phyloP scores from a whole-genome alignment of 2,888 invertebrate genomes.

The Agrotis clavis region DNA sequence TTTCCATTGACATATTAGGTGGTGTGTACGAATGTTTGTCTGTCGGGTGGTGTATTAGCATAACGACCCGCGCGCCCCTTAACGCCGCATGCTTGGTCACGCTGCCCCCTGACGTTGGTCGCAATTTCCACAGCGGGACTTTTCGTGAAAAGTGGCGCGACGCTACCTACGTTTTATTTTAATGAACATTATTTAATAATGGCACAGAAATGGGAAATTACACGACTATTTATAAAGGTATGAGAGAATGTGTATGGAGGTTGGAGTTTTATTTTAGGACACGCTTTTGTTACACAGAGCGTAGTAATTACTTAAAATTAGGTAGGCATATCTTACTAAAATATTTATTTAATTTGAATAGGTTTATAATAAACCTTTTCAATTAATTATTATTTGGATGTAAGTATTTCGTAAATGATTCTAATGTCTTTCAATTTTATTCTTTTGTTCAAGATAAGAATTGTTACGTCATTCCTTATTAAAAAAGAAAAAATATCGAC shows the following conservation, averaged over 20 bases:
- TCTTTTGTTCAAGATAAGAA: constrained; percentile 38
- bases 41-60: constrained; percentile 82
- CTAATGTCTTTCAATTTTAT: constrained; percentile 23
- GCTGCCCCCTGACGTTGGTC: constrained; percentile 87
- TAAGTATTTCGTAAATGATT: background rate
- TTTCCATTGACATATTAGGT: constrained; percentile 38
- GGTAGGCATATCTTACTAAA: background rate
- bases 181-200: constrained; percentile 68
- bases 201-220: constrained; percentile 46
- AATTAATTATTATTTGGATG: constrained; percentile 13
- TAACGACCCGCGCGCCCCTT: constrained; percentile 89
- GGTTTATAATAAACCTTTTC: constrained; percentile 8
- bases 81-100: constrained; percentile 91
- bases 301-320: constrained; percentile 3
- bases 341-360: background rate
- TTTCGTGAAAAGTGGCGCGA: constrained; percentile 84
- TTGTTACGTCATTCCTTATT: constrained; percentile 25
- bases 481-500: constrained; percentile 52
- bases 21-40: constrained; percentile 60
- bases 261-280: constrained; percentile 15
- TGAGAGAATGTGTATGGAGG: constrained; percentile 16
- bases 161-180: constrained; percentile 74
- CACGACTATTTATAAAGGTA: constrained; percentile 13
- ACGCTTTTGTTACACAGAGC: background rate
- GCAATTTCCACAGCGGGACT: constrained; percentile 87